These are phyloP conservation scores for Philereme transversata DNA, from an alignment of 2,888 invertebrate species.

Conservation along the genomic window DNA sequence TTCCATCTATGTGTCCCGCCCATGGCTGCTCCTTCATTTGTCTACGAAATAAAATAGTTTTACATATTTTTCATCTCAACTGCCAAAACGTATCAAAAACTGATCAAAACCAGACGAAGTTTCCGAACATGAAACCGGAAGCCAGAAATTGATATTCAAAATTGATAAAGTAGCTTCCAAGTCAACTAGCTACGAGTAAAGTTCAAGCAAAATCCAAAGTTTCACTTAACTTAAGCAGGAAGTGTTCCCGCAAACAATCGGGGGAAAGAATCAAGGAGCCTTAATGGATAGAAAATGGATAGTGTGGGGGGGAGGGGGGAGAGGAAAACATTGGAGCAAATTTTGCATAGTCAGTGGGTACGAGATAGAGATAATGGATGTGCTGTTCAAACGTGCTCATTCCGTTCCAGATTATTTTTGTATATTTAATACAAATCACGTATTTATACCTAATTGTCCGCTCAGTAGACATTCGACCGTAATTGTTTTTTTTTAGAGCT, in stretches of 20 bases:
- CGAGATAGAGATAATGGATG: slow-evolving; percentile 38
- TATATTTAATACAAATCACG: too few relatives aligned
- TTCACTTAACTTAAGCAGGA: slow-evolving; percentile 44
- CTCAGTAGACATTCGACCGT: too few relatives aligned
- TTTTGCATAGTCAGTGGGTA: slow-evolving; percentile 70
- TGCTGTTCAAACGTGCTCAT: too few relatives aligned
- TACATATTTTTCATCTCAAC: too few relatives aligned
- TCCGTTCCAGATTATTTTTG: too few relatives aligned
- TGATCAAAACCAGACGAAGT: slow-evolving; percentile 1
- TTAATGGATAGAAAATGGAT: slow-evolving; percentile 80
- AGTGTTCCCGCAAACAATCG: slow-evolving; percentile 61
- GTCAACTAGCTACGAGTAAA: slow-evolving; percentile 21
- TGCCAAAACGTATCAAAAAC: neutral
- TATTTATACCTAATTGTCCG: too few relatives aligned
- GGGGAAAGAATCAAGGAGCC: slow-evolving; percentile 65
- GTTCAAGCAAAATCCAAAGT: slow-evolving; percentile 42
- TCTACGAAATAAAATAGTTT: too few relatives aligned
- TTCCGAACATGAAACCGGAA: slow-evolving; percentile 25
- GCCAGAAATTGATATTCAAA: slow-evolving; percentile 28
- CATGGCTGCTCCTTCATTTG: too few relatives aligned
- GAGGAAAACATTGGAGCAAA: slow-evolving; percentile 66
- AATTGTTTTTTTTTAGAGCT: too few relatives aligned
- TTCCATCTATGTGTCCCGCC: too few relatives aligned
- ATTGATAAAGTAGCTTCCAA: slow-evolving; percentile 29
- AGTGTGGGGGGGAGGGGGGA: slow-evolving; percentile 56